Conservation (phyloP, 2,888 invertebrate genomes). For the Brachyptera risi region DNA sequence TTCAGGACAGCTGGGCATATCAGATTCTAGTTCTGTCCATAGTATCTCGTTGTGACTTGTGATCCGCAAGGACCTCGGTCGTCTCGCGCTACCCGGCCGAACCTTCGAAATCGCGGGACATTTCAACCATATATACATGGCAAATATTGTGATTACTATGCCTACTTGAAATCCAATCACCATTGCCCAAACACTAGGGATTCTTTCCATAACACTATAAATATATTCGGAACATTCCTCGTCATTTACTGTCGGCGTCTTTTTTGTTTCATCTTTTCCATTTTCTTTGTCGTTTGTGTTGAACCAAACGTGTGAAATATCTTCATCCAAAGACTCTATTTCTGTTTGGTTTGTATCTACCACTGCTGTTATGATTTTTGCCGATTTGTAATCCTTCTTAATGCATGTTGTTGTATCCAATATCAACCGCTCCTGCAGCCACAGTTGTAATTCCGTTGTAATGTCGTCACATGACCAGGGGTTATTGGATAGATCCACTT, state of each 20-base stretch:
- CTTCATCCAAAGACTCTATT: slow-evolving; percentile 11
- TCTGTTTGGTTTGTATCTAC: slow-evolving; percentile 38
- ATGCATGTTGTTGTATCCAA: slow-evolving; percentile 49
- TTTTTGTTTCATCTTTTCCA: too few relatives aligned
- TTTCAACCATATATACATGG: slow-evolving; percentile 16
- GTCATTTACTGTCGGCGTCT: too few relatives aligned
- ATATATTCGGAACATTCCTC: background rate
- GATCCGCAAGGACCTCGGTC: background rate
- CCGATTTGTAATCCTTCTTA: slow-evolving; percentile 49
- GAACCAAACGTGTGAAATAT: slow-evolving; percentile 16
- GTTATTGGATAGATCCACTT: slow-evolving; percentile 54
- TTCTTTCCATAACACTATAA: slow-evolving; percentile 15
- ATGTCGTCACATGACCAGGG: slow-evolving; percentile 54
- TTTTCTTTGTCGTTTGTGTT: slow-evolving; percentile 34
- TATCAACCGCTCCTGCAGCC: slow-evolving; percentile 46
- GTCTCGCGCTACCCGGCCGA: background rate
- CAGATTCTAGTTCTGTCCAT: slow-evolving; percentile 19
- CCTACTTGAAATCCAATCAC: slow-evolving; percentile 25
- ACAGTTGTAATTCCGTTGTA: slow-evolving; percentile 46
- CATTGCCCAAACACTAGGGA: slow-evolving; percentile 26
- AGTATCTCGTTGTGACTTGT: background rate
- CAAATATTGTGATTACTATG: slow-evolving; percentile 18
- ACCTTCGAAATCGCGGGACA: background rate
- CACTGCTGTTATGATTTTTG: slow-evolving; percentile 53
- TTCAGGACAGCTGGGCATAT: slow-evolving; percentile 16